These are phyloP conservation scores for Pecten maximus DNA, from an alignment of 2,888 invertebrate species.

Conservation along the genomic window DNA sequence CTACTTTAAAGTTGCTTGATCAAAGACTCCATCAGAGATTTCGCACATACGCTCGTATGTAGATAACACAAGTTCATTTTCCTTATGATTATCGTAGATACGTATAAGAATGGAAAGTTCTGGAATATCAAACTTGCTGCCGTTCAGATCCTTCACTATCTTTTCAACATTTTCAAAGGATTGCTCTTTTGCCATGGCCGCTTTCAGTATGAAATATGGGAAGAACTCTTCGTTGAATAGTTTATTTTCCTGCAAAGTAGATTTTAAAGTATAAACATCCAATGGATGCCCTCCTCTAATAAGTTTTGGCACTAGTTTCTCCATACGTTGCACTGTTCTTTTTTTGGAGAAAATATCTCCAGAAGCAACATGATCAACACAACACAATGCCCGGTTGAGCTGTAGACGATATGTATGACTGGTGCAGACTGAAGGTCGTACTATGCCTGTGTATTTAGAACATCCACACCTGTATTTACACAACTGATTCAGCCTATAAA, in stretches of 20 bases:
- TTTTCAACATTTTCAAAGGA: neutral
- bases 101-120: neutral
- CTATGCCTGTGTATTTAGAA: neutral
- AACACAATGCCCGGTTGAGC: neutral
- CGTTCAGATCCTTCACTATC: neutral
- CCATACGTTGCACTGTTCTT: neutral
- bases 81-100: neutral
- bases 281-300: neutral
- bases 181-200: neutral
- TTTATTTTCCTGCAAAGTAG: neutral
- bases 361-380: neutral
- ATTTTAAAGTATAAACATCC: neutral
- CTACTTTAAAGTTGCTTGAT: neutral
- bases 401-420: neutral
- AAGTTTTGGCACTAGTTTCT: neutral
- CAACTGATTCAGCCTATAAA: neutral
- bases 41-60: conserved; percentile 2
- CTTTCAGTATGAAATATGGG: neutral
- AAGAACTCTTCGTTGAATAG: neutral
- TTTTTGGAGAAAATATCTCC: neutral
- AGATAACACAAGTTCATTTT: neutral
- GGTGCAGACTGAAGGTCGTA: neutral
- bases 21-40: neutral
- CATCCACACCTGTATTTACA: neutral
- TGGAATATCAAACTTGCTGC: neutral